A percentile compares a stretch with the other conserved stretches of the same genome.
These are phyloP conservation scores for Eriocheir sinensis DNA, from an alignment of 1,140 invertebrate species.

Conservation along the genomic window DNA sequence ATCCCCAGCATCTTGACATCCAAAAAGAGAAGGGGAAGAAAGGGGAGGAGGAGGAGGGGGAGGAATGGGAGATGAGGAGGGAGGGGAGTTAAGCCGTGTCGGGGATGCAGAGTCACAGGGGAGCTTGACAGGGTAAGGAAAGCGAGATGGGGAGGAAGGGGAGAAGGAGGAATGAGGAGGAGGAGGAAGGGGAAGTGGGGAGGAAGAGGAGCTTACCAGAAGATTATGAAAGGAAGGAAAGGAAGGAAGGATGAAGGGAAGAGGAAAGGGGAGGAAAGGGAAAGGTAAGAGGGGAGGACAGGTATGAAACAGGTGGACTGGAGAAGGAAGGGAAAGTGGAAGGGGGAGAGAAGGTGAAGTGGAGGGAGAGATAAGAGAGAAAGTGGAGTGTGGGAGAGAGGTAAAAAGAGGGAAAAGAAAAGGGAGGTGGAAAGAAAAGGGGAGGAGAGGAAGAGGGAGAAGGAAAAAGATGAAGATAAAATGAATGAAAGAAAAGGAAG, in stretches of 20 bases:
- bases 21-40: neutral
- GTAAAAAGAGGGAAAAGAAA: neutral
- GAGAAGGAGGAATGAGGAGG: neutral
- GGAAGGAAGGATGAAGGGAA: neutral
- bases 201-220: neutral
- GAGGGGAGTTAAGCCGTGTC: neutral
- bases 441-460: neutral
- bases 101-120: neutral
- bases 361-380: neutral
- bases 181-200: conserved; percentile 31
- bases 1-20: too few relatives aligned
- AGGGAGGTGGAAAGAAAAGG: neutral
- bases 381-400: neutral
- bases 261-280: neutral
- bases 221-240: neutral
- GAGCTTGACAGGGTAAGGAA: neutral
- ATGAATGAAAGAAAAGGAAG: neutral
- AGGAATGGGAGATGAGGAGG: neutral
- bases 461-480: neutral
- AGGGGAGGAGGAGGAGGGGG: neutral
- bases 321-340: conserved; percentile 32
- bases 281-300: conserved; percentile 1
- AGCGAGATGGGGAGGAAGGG: neutral
- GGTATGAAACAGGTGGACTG: neutral
- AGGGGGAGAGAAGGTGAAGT: neutral